Conservation (phyloP, 2,797 vertebrate species). For the Triplophysa bombifrons region DNA sequence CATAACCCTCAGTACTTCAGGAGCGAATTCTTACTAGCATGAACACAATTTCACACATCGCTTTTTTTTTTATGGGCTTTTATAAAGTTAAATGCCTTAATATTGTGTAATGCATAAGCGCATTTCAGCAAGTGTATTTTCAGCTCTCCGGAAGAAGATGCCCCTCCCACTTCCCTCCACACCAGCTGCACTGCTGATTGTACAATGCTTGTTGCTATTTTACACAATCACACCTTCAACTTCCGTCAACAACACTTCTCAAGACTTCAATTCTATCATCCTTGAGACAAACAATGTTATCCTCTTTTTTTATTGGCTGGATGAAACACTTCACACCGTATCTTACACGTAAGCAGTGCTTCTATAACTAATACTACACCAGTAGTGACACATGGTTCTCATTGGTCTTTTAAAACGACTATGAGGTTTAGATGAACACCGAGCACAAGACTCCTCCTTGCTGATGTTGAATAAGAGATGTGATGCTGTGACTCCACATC, state of each 20-base stretch:
- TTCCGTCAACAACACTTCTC: slow-evolving; percentile 48
- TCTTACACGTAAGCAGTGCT: background rate
- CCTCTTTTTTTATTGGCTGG: background rate
- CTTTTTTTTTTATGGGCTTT: background rate
- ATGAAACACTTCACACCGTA: too few relatives aligned
- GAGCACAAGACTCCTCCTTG: slow-evolving; percentile 21
- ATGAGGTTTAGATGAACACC: background rate
- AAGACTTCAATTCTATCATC: background rate
- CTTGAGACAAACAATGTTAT: background rate
- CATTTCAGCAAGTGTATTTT: slow-evolving; percentile 52
- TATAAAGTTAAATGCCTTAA: background rate
- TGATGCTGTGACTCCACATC: slow-evolving; percentile 57
- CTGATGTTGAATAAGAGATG: slow-evolving; percentile 55
- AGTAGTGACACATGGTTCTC: background rate
- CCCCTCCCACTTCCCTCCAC: slow-evolving; percentile 65
- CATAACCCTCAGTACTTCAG: background rate
- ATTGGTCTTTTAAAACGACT: slow-evolving; percentile 1
- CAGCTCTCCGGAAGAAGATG: slow-evolving; percentile 68
- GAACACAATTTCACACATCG: slow-evolving; percentile 2
- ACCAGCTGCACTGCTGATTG: slow-evolving; percentile 65
- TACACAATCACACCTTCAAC: slow-evolving; percentile 44
- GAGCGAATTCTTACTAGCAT: background rate
- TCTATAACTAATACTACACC: too few relatives aligned
- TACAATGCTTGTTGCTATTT: slow-evolving; percentile 11
- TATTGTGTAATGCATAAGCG: background rate